These are phyloP conservation scores for Thyatira batis DNA, from an alignment of 2,888 invertebrate genomes.

Conservation along the genomic window DNA sequence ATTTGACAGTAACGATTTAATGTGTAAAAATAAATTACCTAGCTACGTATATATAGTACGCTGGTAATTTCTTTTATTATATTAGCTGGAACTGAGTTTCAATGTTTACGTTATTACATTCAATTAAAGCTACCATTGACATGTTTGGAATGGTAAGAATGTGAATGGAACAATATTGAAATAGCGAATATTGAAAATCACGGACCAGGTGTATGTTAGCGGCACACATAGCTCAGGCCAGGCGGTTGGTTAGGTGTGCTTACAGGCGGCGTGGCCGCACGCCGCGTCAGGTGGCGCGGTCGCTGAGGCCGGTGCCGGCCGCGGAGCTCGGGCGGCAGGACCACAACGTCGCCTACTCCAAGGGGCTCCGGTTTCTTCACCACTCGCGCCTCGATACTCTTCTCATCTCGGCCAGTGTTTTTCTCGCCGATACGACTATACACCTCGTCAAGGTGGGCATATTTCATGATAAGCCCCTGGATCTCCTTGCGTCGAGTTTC, in stretches of 20 bases:
- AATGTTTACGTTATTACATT: constrained; percentile 1
- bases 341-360: constrained; percentile 68
- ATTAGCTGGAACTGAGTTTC: neutral
- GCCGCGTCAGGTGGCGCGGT: constrained; percentile 77
- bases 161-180: constrained; percentile 21
- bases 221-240: constrained; percentile 75
- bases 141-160: neutral
- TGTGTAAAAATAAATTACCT: neutral
- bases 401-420: constrained; percentile 54
- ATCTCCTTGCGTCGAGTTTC: constrained; percentile 92
- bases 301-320: constrained; percentile 66
- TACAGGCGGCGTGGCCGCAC: constrained; percentile 81
- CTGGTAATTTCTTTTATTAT: neutral
- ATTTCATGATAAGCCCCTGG: constrained; percentile 91
- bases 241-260: constrained; percentile 75
- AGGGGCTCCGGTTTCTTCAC: constrained; percentile 58
- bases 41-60: neutral
- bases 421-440: constrained; percentile 78
- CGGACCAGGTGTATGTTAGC: constrained; percentile 77
- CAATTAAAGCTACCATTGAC: neutral
- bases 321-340: constrained; percentile 73
- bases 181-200: constrained; percentile 51
- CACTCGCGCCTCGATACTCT: constrained; percentile 39
- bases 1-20: neutral
- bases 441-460: constrained; percentile 89